Evolutionary conservation across 2,113 vertebrate genomes (phyloP).

Genomic region (Tragelaphus scriptus): DNA sequence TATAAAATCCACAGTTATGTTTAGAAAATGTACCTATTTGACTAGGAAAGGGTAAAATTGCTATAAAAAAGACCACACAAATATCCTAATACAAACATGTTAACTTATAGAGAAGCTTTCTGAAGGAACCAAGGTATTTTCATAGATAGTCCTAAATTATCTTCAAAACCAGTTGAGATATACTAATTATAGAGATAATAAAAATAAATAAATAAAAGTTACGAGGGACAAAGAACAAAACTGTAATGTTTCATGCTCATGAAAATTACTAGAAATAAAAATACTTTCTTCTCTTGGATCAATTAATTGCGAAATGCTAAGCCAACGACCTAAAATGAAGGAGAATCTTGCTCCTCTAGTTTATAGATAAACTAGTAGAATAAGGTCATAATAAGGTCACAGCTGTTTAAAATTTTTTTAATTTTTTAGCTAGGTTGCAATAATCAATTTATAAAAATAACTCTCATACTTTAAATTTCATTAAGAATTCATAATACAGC

Average conservation of each 20-base stretch:
- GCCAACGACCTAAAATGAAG: not conserved
- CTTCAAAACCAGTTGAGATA: not conserved
- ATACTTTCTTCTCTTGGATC: not conserved
- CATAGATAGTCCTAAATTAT: not conserved
- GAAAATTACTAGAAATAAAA: slow-evolving; percentile 31
- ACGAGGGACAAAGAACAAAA: not conserved
- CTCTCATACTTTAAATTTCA: not conserved
- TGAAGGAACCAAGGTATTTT: not conserved
- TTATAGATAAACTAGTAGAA: not conserved
- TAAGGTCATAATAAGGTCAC: not conserved
- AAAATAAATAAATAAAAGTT: slow-evolving; percentile 2
- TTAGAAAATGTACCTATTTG: not conserved
- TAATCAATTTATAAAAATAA: not conserved
- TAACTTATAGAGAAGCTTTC: not conserved
- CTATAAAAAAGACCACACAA: not conserved
- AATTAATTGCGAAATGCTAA: not conserved
- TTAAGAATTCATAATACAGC: not conserved
- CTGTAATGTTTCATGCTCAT: not conserved
- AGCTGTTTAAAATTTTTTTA: not conserved
- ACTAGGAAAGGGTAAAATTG: not conserved
- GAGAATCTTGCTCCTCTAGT: not conserved
- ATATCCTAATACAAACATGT: not conserved
- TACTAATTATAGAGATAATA: not conserved
- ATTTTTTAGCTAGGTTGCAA: not conserved
- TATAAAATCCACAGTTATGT: not conserved